These are phyloP conservation scores for Perca flavescens DNA, from an alignment of 2,113 vertebrate genomes.

Conservation along the genomic window DNA sequence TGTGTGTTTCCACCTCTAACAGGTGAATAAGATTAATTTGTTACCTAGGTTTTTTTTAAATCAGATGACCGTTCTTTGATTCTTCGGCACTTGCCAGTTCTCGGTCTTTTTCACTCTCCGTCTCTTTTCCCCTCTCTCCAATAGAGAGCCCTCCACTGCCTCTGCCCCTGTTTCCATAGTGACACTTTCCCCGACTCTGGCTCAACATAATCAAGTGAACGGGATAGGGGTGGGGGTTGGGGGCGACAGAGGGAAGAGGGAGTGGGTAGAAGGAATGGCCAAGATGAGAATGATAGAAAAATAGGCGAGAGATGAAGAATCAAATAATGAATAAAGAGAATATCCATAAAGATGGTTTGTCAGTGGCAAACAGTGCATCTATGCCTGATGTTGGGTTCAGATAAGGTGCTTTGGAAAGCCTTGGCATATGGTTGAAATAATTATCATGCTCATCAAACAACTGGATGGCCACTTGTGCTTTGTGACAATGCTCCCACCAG, in stretches of 20 bases:
- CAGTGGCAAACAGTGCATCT: conserved; percentile 50
- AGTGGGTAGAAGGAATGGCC: conserved; percentile 55
- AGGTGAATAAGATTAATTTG: background rate
- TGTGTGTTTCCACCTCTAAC: background rate
- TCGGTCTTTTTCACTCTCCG: conserved; percentile 25
- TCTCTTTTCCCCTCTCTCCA: conserved; percentile 31
- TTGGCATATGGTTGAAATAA: conserved; percentile 79
- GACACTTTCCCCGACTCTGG: conserved; percentile 81
- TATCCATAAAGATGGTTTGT: conserved; percentile 57
- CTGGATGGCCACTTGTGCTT: conserved; percentile 76
- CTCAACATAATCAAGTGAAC: conserved; percentile 76
- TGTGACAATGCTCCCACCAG: conserved; percentile 72
- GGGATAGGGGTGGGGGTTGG: conserved; percentile 66
- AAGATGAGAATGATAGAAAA: conserved; percentile 39
- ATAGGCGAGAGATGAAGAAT: conserved; percentile 35
- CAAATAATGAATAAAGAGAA: conserved; percentile 66
- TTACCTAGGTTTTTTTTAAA: conserved; percentile 13
- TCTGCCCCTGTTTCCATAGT: conserved; percentile 85
- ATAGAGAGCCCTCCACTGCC: conserved; percentile 71
- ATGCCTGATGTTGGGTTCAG: conserved; percentile 37
- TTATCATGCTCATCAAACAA: conserved; percentile 77
- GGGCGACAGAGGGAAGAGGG: conserved; percentile 20
- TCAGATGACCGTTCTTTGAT: conserved; percentile 53
- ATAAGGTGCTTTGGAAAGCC: conserved; percentile 67
- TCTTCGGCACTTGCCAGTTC: conserved; percentile 60